Conservation (phyloP, 2,888 invertebrate genomes). For the Aromia moschata region DNA sequence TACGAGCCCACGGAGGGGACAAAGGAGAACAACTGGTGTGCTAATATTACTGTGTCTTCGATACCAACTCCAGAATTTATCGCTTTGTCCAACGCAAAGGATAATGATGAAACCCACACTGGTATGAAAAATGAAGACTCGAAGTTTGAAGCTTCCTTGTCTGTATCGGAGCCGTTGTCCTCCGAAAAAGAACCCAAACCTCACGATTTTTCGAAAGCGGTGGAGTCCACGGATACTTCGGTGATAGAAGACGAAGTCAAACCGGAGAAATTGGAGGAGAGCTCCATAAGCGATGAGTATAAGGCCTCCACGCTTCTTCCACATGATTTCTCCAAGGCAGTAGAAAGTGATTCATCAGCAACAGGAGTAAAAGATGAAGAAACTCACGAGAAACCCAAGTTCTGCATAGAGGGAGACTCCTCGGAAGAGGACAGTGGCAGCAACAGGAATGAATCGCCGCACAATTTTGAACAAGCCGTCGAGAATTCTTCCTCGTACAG, state of each 20-base stretch:
- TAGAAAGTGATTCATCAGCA: constrained; percentile 24
- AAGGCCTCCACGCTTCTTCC: constrained; percentile 9
- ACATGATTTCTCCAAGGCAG: constrained; percentile 43
- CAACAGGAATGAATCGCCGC: constrained; percentile 6
- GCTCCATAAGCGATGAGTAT: constrained; percentile 13
- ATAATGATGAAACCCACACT: neutral
- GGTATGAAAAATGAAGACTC: neutral
- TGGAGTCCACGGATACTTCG: constrained; percentile 33
- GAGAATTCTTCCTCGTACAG: constrained; percentile 32
- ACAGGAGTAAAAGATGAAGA: neutral
- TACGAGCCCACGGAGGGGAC: constrained; percentile 25
- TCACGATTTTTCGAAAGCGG: constrained; percentile 42
- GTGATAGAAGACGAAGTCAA: constrained; percentile 8
- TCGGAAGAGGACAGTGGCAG: constrained; percentile 15
- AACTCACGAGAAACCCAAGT: neutral
- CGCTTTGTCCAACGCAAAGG: constrained; percentile 24
- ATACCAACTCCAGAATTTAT: constrained; percentile 47
- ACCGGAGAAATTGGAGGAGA: neutral
- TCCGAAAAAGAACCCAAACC: neutral
- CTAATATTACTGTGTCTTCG: constrained; percentile 50
- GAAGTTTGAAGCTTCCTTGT: no score
- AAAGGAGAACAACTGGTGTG: constrained; percentile 45
- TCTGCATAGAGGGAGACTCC: constrained; percentile 1
- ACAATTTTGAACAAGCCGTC: constrained; percentile 27
- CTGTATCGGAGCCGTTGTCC: neutral